These are phyloP conservation scores for Molossus molossus DNA, from an alignment of 2,797 vertebrate species.

Conservation along the genomic window DNA sequence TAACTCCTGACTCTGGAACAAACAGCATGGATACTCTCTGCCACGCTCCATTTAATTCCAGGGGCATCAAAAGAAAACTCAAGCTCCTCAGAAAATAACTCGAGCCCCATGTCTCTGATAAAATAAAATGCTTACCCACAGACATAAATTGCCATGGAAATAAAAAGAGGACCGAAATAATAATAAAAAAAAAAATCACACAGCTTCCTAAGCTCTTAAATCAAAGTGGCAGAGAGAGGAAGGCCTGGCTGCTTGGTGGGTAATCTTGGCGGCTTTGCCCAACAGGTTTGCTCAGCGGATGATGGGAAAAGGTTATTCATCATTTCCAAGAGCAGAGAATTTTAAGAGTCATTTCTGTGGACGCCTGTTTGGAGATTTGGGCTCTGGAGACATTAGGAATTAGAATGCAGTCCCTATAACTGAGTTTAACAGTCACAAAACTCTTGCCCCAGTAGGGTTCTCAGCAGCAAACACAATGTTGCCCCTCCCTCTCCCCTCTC, in stretches of 20 bases:
- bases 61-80: slow-evolving; percentile 89
- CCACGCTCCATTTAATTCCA: slow-evolving; percentile 89
- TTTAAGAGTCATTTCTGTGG: slow-evolving; percentile 7
- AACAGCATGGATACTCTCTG: slow-evolving; percentile 86
- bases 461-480: neutral
- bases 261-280: slow-evolving; percentile 77
- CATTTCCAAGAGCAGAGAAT: slow-evolving; percentile 21
- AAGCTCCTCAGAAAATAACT: slow-evolving; percentile 88
- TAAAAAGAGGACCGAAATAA: slow-evolving; percentile 86
- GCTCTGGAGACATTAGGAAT: neutral
- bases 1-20: slow-evolving; percentile 89
- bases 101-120: slow-evolving; percentile 88
- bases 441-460: neutral
- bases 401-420: neutral
- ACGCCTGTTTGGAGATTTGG: neutral
- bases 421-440: neutral
- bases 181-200: slow-evolving; percentile 85
- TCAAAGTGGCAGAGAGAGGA: slow-evolving; percentile 83
- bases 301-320: slow-evolving; percentile 20
- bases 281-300: slow-evolving; percentile 77
- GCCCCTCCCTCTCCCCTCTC: neutral
- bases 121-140: slow-evolving; percentile 90
- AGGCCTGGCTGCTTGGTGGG: slow-evolving; percentile 73
- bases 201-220: slow-evolving; percentile 88
- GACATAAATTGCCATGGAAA: slow-evolving; percentile 89